phyloP scores from a whole-genome alignment of 2,888 invertebrate species.

The Pyrocoelia pectoralis region DNA sequence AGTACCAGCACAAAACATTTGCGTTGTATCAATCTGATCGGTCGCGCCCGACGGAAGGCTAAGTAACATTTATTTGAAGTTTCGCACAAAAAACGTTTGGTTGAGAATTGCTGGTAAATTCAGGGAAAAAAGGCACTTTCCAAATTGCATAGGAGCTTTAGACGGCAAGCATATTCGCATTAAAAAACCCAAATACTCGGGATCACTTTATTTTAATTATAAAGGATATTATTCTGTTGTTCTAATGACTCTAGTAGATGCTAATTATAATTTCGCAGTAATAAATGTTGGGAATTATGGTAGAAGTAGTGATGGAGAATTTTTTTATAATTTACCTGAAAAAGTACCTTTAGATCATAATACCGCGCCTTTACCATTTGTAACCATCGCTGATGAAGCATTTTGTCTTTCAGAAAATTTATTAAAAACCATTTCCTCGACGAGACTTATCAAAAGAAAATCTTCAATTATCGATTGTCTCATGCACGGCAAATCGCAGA shows the following conservation, averaged over 20 bases:
- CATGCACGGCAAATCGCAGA: neutral
- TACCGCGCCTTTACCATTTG: constrained; percentile 3
- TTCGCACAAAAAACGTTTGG: constrained; percentile 1
- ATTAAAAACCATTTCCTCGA: constrained; percentile 3
- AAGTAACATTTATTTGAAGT: constrained; percentile 1
- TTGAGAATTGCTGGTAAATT: constrained; percentile 1
- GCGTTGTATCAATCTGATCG: neutral
- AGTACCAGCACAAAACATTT: neutral
- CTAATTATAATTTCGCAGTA: constrained; percentile 4
- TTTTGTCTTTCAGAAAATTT: constrained; percentile 4
- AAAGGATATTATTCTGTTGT: constrained; percentile 2
- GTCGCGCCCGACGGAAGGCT: neutral
- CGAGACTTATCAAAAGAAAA: constrained; percentile 1
- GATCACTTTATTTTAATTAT: constrained; percentile 3
- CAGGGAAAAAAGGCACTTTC: constrained; percentile 2
- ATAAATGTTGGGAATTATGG: constrained; percentile 3
- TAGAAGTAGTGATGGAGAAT: neutral
- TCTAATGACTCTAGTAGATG: neutral
- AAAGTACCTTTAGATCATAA: constrained; percentile 2
- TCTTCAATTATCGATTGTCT: neutral
- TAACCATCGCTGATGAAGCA: constrained; percentile 3
- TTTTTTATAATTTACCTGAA: constrained; percentile 3
- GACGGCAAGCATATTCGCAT: constrained; percentile 1
- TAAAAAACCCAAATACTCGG: constrained; percentile 1
- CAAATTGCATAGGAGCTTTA: too few species aligned